Evolutionary conservation across 2,113 vertebrate species (phyloP), one percentile per base, ranked within the genome.

Genomic region (Gracilinanus agilis): DNA sequence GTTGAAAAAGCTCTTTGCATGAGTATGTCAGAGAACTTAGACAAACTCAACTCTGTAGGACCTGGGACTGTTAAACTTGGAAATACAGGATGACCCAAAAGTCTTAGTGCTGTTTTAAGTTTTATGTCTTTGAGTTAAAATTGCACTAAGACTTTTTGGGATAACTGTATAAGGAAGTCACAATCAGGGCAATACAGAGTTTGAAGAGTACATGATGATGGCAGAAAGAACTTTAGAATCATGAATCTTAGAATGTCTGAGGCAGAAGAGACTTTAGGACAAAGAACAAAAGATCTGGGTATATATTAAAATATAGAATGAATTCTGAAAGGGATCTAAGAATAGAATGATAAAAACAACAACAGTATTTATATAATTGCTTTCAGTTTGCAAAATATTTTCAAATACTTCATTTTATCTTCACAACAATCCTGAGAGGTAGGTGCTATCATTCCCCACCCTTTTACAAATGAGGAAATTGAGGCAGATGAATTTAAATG

Each of bases 111-210:
- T 21, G 34, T 83, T 83, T 83, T 40, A 83, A 83, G n/a, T 19
- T 34, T 34, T 67, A 40, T 83, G 40, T 9, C n/a, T 23, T 83
- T 83, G 67, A 40, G 8, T 83, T 40, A 83, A 83, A 23, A 21
- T 7, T 40, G 23, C n/a, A 23, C 16, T 40, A 83, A 83, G n/a
- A 83, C 67, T 40, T 67, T n/a, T 83, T 40, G 67, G 67, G 67
- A 83, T 6, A 40, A 40, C n/a, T 40, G 1, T 40, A 83, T 83
- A 83, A 83, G 21, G n/a, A 83, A 40, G n/a, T 83, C n/a, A n/a
- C 13, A 83, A 9, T 19, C 2, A 2, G 19, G 19, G 61, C 13
- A n/a, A 75, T 3, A 0, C n/a, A 1, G 0, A 40, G 67, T 21
- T 19, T 83, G 67, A 21, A 16, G 6, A 83, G n/a, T 21, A 40